Conservation (phyloP, 2,113 vertebrate genomes). For the Sarotherodon lohbergeri region DNA sequence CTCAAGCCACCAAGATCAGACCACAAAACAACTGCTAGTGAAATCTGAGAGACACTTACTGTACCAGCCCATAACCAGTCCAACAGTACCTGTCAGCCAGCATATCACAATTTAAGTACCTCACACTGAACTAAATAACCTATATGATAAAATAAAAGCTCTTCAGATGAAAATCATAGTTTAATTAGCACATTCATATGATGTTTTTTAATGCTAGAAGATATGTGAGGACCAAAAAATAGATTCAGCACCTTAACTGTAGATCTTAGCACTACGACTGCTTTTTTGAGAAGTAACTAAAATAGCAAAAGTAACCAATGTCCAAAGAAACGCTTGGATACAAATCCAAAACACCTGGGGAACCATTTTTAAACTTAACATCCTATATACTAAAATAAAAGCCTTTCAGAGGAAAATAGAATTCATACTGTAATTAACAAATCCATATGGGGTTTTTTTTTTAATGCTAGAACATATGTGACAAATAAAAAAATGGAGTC, state of each 20-base stretch:
- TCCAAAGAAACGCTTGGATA: not conserved
- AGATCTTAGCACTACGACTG: not conserved
- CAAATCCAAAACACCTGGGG: accelerated
- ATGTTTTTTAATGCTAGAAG: not conserved
- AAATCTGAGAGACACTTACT: not conserved
- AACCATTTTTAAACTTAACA: accelerated
- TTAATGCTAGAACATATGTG: not conserved
- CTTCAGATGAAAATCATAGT: not conserved
- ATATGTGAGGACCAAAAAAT: not conserved
- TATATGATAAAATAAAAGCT: not conserved
- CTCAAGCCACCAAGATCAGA: not conserved
- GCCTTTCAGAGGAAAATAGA: accelerated
- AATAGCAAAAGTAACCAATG: not conserved
- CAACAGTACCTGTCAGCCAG: not conserved
- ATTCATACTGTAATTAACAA: not conserved
- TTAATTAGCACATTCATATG: not conserved
- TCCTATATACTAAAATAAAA: not conserved
- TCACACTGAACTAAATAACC: too few relatives aligned
- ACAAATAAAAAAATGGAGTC: not conserved
- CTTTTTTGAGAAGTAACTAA: not conserved
- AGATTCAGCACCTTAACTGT: too few relatives aligned
- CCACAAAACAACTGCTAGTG: not conserved
- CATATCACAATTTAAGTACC: not conserved
- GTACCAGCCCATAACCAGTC: not conserved
- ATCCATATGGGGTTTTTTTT: not conserved